Base-by-base conservation (phyloP, 1,140 invertebrate genomes). In the Contarinia nasturtii region DNA sequence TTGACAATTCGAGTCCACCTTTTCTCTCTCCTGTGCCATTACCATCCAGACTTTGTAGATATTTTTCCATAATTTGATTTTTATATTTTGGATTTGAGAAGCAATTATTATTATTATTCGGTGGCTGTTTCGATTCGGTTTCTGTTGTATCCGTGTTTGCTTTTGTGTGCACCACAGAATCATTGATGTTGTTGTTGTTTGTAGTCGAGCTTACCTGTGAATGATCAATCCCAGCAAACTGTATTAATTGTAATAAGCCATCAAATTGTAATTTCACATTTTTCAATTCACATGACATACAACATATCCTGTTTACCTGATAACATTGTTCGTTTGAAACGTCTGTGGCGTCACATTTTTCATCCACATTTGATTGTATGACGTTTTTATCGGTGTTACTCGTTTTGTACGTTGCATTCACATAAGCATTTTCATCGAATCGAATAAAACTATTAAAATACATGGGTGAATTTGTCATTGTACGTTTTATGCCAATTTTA, bases 51-150 rank as follows among this genome's bases (percentile, higher is more conserved):
- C 63, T 61, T 17, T 57, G 57, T 44, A 72, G 55, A 50, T 73
- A 74, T 52, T 74, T 74, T 50, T 73, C 67, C 64, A 72, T 74
- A 43, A 73, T 72, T 48, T 71, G 65, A 47, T 64, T 69, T 51
- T 74, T 74, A 53, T 71, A 71, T 54, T 73, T 67, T 36, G 55
- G 22, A 46, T 54, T 54, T 19, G 49, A 50, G 51, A 17, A 49
- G 34, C 48, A 53, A 46, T 33, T 42, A 40, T 40, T 40, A 40
- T 40, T 40, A 40, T 40, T n/a, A 12, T 3, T 14, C 36, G 3
- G 36, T 38, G 2, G 15, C 15, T 38, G 36, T 14, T 38, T 38
- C 36, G 12, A 38, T 14, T 5, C 15, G 3, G 14, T 14, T 14
- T 38, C 12, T 12, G 14, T n/a, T 38, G 3, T 5, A 7, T 38